Conservation (phyloP, 2,113 vertebrate species). For the Pollimyrus isidori region DNA sequence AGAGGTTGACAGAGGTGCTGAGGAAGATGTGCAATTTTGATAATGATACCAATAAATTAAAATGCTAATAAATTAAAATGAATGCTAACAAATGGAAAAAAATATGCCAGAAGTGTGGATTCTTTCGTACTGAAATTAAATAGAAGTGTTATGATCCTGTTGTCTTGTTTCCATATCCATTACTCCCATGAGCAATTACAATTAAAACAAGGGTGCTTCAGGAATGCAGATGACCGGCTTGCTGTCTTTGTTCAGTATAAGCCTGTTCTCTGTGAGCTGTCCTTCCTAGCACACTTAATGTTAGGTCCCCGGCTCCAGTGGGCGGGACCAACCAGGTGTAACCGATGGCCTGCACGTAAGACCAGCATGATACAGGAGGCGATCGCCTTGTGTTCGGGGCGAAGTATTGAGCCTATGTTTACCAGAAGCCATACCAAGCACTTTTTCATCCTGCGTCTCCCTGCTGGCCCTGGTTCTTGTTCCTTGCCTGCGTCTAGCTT, state of each 20-base stretch:
- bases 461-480: too few relatives aligned
- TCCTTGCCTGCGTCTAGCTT: too few relatives aligned
- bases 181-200: background rate
- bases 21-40: background rate
- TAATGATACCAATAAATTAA: conserved; percentile 19
- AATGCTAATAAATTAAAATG: conserved; percentile 13
- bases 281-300: background rate
- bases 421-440: too few relatives aligned
- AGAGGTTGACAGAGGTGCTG: background rate
- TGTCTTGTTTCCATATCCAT: conserved; percentile 8
- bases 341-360: too few relatives aligned
- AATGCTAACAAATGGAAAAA: background rate
- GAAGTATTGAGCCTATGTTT: too few relatives aligned
- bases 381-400: too few relatives aligned
- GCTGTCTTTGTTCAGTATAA: background rate
- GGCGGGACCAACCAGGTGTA: too few relatives aligned
- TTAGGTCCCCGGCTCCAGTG: too few relatives aligned
- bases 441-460: too few relatives aligned
- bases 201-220: background rate
- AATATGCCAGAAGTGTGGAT: background rate
- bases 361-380: too few relatives aligned
- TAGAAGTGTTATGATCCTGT: conserved; percentile 1
- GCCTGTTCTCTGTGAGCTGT: background rate
- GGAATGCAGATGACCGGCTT: background rate
- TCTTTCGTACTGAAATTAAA: conserved; percentile 14